A percentile compares a stretch with the other conserved stretches of the same genome.
Evolutionary conservation across 2,888 invertebrate species (phyloP).

Genomic region (Merodon equestris): DNA sequence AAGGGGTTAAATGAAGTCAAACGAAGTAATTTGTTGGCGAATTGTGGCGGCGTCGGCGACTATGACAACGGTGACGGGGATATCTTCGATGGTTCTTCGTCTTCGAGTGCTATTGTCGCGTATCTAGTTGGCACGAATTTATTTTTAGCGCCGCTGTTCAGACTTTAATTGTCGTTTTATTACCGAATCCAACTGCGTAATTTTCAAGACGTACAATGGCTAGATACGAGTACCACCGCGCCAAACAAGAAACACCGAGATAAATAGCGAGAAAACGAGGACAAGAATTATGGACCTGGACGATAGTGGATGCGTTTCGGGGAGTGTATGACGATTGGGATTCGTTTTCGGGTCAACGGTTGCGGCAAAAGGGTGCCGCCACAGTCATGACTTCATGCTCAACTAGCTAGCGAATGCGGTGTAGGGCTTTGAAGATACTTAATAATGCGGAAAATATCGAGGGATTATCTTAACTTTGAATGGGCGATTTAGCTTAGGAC

Average conservation of each 20-base stretch:
- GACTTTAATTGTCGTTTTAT: slow-evolving; percentile 67
- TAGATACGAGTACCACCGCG: neutral
- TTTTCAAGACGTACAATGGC: slow-evolving; percentile 31
- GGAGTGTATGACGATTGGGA: slow-evolving; percentile 16
- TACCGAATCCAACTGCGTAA: slow-evolving; percentile 55
- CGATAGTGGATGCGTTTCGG: slow-evolving; percentile 41
- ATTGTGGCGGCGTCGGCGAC: slow-evolving; percentile 40
- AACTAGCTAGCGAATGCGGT: slow-evolving; percentile 64
- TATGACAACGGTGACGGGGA: slow-evolving; percentile 25
- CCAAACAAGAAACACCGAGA: neutral
- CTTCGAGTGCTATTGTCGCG: slow-evolving; percentile 32
- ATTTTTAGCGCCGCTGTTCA: slow-evolving; percentile 52
- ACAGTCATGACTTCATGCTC: slow-evolving; percentile 45
- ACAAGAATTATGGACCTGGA: slow-evolving; percentile 18
- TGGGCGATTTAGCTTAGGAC: slow-evolving; percentile 34
- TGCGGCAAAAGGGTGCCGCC: slow-evolving; percentile 15
- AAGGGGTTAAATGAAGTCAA: slow-evolving; percentile 77
- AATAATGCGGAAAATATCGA: slow-evolving; percentile 59
- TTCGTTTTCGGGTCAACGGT: slow-evolving; percentile 30
- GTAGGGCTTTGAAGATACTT: slow-evolving; percentile 55
- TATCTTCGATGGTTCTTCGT: slow-evolving; percentile 25
- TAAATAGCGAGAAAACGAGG: neutral
- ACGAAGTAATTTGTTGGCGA: slow-evolving; percentile 72
- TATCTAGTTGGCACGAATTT: slow-evolving; percentile 41
- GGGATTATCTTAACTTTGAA: slow-evolving; percentile 47